Base-by-base conservation (phyloP, 2,113 vertebrate species). In the Corythornis vintsioides region DNA sequence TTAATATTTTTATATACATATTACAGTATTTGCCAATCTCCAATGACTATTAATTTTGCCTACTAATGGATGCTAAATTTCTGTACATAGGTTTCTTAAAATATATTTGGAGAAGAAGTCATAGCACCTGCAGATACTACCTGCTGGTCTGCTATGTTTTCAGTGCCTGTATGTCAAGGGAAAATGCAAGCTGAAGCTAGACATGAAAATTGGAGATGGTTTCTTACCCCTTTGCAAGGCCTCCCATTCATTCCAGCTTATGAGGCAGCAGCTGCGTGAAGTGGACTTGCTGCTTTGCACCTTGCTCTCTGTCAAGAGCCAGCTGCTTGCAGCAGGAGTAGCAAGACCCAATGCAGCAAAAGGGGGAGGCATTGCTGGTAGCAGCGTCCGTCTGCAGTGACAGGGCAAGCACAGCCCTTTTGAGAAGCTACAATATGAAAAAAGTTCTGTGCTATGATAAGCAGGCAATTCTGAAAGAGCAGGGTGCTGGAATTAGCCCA, bases 371-470 rank as follows among this genome's bases (percentile, higher is more conserved):
- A 3, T 5, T 72, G 26, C 33, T 53, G 38, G 20, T 50, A 76
- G 22, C 0, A 1, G 20, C 2, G 16, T 28, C 66, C 40, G 72
- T 50, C n/a, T 71, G 26, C 2, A 0, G 43, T 2, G 1, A 4
- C 24, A 48, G 38, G 24, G 35, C 35, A 61, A 40, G 25, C 25
- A 47, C 11, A 40, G 70, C 13, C 28, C 14, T 76, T 52, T 35
- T 0, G 13, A 86, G 43, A n/a, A 80, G 21, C 45, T 64, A 48
- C 6, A 16, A 13, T 21, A 28, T 15, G 55, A 31, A 43, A 28
- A 47, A 45, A 0, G 3, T 35, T 72, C 40, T 71, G 63, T 42
- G 15, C n/a, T 35, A 26, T 22, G 19, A 25, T 13, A 25, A 55
- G 24, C 45, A 81, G 38, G 38, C 69, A 13, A 28, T 9, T 60